Evolutionary conservation across 2,888 invertebrate genomes (phyloP), one percentile per base, ranked within the genome.

Genomic region (Pachydiplax longipennis): DNA sequence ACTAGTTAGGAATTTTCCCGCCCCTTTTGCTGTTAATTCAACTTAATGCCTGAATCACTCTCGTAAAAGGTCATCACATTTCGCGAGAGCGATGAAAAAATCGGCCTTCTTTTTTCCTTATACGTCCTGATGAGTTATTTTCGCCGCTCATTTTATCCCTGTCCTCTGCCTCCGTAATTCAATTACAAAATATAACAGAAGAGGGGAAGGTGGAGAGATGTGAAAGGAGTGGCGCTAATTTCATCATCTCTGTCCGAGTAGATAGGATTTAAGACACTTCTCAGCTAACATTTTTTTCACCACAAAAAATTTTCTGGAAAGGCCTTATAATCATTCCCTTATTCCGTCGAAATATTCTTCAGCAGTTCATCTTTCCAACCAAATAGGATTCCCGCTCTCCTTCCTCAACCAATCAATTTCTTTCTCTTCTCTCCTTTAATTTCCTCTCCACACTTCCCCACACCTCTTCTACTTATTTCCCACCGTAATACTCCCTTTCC

Each of bases 231-330:
- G 40, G 53, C 83, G 58, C 53, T 83, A 83, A 83, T 83, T 58
- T 58, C 83, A 83, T 83, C 83, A 83, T 53, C 83, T 31, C 58
- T 83, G 58, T 83, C 83, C 58, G 58, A 82, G 48, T 44, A 65
- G 82, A 53, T 83, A 83, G 83, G 53, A 53, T 83, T 83, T 83
- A 58, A 53, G 83, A 25, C 83, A 22, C 40, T 53, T 53, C 73
- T 31, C 6, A 25, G 25, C 10, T 44, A 44, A 8, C 73, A 13
- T 31, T 73, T 73, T 73, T 73, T 73, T 31, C 15, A 25, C 82
- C 83, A 15, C 58, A 31, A 10, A 83, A 83, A 53, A 35, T 83
- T 53, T 35, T 18, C 13, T 18, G 58, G 10, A 10, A 44, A 44
- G 10, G 31, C 35, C 83, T 35, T 53, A 83, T 58, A 58, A 83